phyloP scores from a whole-genome alignment of 2,113 vertebrate genomes.

The Varanus komodoensis region DNA sequence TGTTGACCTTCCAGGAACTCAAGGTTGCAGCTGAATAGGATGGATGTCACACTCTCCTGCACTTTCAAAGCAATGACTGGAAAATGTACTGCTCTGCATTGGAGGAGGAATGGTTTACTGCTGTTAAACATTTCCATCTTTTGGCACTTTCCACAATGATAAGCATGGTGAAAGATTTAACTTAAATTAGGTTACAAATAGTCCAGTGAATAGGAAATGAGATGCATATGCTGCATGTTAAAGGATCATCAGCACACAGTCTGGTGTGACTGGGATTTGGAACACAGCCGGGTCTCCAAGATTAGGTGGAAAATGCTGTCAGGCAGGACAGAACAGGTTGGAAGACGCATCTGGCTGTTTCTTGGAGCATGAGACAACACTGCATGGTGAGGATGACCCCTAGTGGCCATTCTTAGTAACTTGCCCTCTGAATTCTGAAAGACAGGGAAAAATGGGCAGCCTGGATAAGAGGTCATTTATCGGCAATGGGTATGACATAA shows the following conservation, averaged over 20 bases:
- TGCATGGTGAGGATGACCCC: conserved; percentile 62
- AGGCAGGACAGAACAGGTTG: neutral
- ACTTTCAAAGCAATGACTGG: neutral
- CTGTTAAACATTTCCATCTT: conserved; percentile 37
- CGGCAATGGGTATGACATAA: neutral
- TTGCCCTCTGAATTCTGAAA: neutral
- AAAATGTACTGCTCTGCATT: neutral
- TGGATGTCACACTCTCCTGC: neutral
- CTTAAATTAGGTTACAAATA: conserved; percentile 69
- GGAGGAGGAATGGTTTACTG: neutral
- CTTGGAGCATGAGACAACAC: neutral
- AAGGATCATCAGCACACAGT: conserved; percentile 41
- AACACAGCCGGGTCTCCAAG: conserved; percentile 39
- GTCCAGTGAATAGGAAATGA: conserved; percentile 58
- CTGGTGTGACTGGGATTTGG: conserved; percentile 32
- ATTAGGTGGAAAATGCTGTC: conserved; percentile 8
- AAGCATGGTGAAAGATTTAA: conserved; percentile 36
- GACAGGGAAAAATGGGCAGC: neutral
- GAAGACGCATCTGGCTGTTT: conserved; percentile 16
- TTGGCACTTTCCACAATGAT: neutral
- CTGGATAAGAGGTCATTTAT: neutral
- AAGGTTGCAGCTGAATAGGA: conserved; percentile 12
- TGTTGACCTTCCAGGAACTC: neutral
- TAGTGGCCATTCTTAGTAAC: conserved; percentile 27
- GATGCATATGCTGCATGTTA: conserved; percentile 51